Evolutionary conservation across 2,113 vertebrate genomes (phyloP).

Genomic region (Dunckerocampus dactyliophorus): DNA sequence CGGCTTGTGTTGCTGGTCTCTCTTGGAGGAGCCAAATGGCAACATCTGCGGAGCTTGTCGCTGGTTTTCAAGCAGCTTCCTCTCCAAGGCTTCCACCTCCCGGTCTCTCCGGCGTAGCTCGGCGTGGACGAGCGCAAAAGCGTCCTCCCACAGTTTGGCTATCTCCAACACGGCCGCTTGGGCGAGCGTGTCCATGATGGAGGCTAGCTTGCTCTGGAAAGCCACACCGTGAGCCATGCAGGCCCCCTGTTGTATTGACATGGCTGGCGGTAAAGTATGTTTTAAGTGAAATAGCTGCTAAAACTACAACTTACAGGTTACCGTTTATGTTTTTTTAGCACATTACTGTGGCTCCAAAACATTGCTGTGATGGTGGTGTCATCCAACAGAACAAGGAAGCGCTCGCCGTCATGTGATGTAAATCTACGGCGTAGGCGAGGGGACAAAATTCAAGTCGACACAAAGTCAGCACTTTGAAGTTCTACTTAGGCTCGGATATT

Average conservation of each 20-base stretch:
- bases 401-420: conserved; percentile 32
- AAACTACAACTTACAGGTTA: no score
- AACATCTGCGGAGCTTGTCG: conserved; percentile 12
- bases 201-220: conserved; percentile 66
- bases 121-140: conserved; percentile 50
- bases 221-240: conserved; percentile 55
- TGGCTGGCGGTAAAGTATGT: not conserved
- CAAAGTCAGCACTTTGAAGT: not conserved
- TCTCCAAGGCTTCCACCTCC: conserved; percentile 63
- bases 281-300: not conserved
- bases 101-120: conserved; percentile 65
- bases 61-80: conserved; percentile 59
- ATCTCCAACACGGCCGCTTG: conserved; percentile 71
- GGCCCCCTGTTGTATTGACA: not conserved
- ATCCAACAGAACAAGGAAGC: conserved; percentile 51
- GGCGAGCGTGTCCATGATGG: conserved; percentile 68
- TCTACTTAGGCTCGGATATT: not conserved
- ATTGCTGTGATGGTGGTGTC: not conserved
- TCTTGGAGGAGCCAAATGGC: conserved; percentile 25
- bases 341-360: no score
- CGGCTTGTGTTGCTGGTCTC: conserved; percentile 37
- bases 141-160: conserved; percentile 69
- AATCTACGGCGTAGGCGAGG: not conserved
- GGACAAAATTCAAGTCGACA: conserved; percentile 29
- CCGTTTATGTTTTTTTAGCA: no score